Evolutionary conservation across 2,888 invertebrate genomes (phyloP), one percentile per base, ranked within the genome.

Genomic region (Escarpia spicata): DNA sequence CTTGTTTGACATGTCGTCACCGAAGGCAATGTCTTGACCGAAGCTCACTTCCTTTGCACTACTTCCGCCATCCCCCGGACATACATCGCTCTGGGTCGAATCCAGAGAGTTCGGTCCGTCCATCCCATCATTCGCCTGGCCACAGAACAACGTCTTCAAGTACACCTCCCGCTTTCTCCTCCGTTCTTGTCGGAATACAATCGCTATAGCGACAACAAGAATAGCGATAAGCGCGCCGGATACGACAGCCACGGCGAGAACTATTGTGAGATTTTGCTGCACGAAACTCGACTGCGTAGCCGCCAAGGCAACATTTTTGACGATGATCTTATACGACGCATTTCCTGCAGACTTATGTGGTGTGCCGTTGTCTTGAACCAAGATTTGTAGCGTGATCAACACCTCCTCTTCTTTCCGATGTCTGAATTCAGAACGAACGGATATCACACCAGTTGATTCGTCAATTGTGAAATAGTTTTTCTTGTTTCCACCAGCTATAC

Each of bases 401-500:
- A 44, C 45, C 12, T 37, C 44, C 45, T 37, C 19, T 26, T 75
- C 75, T 75, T n/a, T 75, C 6, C 31, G 31, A 15, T 91, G 44
- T 37, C 52, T 43, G 44, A 91, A 52, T 15, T 91, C 92, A 26
- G 37, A n/a, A 19, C 26, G 44, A n/a, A 89, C 91, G 10, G n/a
- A 93, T 15, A 93, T 60, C n/a, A 43, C 89, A 19, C 93, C 93
- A 19, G 43, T 90, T n/a, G 26, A 31, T 3, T 92, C 43, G 91
- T 93, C 92, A 26, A 93, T 90, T 19, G 37, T 19, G 60, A 93
- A 93, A n/a, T 90, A 37, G 37, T 92, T 43, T 26, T 37, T 90
- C 15, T n/a, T 37, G 31, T 43, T 44, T 19, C 89, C 92, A 45
- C 91, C 91, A 8, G 26, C 45, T 90, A 92, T 43, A 43, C n/a